Evolutionary conservation across 2,113 vertebrate species (phyloP), one percentile per base, ranked within the genome.

Genomic region (Vicugna pacos): DNA sequence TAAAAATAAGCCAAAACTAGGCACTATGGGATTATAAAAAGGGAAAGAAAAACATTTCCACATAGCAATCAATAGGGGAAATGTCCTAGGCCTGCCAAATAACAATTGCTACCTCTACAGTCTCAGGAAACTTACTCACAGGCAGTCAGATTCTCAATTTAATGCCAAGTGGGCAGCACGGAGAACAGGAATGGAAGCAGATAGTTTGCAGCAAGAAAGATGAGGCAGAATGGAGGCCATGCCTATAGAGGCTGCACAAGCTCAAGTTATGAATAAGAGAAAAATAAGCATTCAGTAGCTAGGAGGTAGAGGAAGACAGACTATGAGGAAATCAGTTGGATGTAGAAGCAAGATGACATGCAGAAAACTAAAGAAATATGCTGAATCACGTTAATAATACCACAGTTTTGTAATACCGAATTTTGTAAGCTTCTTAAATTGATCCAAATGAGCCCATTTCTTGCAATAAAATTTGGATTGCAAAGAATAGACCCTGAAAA

Each of bases 211-310:
- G 8, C 92, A 26, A 83, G 24, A 92, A 92, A 83, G 48, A 58
- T 84, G 70, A 77, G 77, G 32, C 38, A 75, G 24, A 86, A 70
- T 64, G 46, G 35, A 88, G 14, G 46, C 24, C 70, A 79, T 28
- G 46, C 20, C 79, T 67, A 89, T 2, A 56, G 42, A 56, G 46
- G 65, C n/a, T 30, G n/a, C 56, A 93, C 56, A 90, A 56, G 22
- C 46, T 94, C 92, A 91, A 73, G 16, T 42, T 20, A 73, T 28
- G 32, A 91, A n/a, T 67, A 42, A 52, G 35, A n/a, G 77, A 65
- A 96, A 87, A 64, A 91, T n/a, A 95, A 83, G 35, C 69, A 32
- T 84, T 30, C 54, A 93, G 24, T 60, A 88, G 46, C 52, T 50
- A 80, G 42, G 50, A 46, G 32, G 6, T 8, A 85, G 48, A 54